Conservation (phyloP, 2,797 vertebrate genomes). For the Anguilla megastoma region DNA sequence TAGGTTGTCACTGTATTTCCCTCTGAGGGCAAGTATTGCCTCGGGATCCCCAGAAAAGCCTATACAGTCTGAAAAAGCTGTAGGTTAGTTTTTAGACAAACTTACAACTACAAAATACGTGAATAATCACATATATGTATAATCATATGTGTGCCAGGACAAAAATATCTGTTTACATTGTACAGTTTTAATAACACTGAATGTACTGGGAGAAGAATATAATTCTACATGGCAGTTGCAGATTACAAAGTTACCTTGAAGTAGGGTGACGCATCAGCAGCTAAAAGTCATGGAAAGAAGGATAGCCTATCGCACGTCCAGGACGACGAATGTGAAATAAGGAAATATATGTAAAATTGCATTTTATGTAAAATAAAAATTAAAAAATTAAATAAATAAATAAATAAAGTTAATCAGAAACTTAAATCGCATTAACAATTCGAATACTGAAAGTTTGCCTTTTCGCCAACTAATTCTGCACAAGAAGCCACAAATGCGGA, state of each 20-base stretch:
- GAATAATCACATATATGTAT: not conserved
- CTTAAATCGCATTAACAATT: not conserved
- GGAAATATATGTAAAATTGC: not conserved
- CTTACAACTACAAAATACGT: not conserved
- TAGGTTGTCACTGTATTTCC: not conserved
- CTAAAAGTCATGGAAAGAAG: not conserved
- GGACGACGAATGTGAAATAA: not conserved
- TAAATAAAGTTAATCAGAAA: too few species aligned
- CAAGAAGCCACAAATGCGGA: not conserved
- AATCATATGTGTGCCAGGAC: not conserved
- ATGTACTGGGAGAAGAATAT: not conserved
- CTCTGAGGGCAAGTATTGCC: not conserved
- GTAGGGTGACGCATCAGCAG: not conserved
- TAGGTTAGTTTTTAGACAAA: not conserved
- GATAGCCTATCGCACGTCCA: not conserved
- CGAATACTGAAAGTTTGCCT: not conserved
- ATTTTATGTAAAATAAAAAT: not conserved
- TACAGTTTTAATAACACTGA: not conserved
- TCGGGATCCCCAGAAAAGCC: not conserved
- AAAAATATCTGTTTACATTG: not conserved
- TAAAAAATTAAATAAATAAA: not conserved
- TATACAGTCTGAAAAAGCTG: not conserved
- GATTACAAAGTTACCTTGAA: not conserved
- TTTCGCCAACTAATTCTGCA: not conserved
- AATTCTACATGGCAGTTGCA: not conserved